Evolutionary conservation across 2,888 invertebrate species (phyloP).

Genomic region (Epinotia demarniana): DNA sequence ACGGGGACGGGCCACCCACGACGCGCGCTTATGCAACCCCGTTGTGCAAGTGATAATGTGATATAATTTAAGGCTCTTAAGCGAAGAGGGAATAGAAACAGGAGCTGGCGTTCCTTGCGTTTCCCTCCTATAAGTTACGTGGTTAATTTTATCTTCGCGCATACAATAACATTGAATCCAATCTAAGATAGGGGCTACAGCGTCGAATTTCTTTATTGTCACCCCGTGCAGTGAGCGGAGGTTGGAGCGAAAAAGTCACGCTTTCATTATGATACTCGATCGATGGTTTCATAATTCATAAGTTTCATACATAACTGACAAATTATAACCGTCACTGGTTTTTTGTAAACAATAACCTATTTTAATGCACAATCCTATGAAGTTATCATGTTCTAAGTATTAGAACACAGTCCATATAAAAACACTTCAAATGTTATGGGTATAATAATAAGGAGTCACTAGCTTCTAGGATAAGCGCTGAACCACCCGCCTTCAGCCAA

Average conservation of each 20-base stretch:
- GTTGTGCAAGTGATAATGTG: conserved; percentile 52
- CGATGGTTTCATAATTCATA: too few relatives aligned
- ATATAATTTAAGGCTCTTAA: conserved; percentile 38
- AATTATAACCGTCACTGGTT: background rate
- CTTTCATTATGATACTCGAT: too few relatives aligned
- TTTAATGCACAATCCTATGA: too few relatives aligned
- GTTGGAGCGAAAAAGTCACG: background rate
- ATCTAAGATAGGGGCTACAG: too few relatives aligned
- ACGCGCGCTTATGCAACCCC: conserved; percentile 61
- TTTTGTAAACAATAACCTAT: too few relatives aligned
- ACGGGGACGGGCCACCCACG: conserved; percentile 77
- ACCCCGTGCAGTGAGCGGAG: too few relatives aligned
- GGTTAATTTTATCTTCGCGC: background rate
- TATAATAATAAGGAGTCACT: conserved; percentile 10
- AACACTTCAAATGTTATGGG: conserved; percentile 7
- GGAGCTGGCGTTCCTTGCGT: conserved; percentile 3
- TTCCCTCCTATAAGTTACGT: background rate
- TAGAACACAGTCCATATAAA: conserved; percentile 6
- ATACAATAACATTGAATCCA: background rate
- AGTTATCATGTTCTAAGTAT: background rate
- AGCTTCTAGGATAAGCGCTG: conserved; percentile 22
- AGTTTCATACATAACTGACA: background rate
- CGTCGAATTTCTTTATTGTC: too few relatives aligned
- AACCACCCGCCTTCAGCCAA: conserved; percentile 23
- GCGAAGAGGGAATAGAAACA: conserved; percentile 15